A percentile compares a stretch with the other conserved stretches of the same genome.
phyloP scores from a whole-genome alignment of 1,140 invertebrate genomes.

The Vollenhovia emeryi region DNA sequence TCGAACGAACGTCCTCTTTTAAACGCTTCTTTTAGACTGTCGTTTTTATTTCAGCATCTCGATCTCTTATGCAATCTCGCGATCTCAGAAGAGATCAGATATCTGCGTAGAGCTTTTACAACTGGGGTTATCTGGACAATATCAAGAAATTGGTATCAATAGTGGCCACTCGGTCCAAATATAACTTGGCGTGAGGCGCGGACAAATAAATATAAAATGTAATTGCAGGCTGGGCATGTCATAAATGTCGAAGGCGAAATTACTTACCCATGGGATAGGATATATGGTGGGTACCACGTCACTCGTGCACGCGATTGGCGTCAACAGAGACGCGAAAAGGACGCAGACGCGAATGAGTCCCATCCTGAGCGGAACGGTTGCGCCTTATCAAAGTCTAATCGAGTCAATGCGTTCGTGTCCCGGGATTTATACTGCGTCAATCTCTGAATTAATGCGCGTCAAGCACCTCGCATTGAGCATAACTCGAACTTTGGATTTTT shows the following conservation, averaged over 20 bases:
- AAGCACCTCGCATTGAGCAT: neutral
- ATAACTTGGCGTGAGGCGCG: neutral
- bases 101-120: neutral
- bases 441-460: neutral
- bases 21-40: neutral
- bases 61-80: neutral
- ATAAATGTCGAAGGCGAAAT: neutral
- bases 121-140: constrained; percentile 13
- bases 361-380: constrained; percentile 17
- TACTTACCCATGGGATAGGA: constrained; percentile 47
- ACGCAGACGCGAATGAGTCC: neutral
- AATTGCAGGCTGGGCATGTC: neutral
- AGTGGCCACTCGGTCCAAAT: neutral
- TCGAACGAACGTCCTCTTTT: neutral
- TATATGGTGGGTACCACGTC: constrained; percentile 8
- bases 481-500: constrained; percentile 36
- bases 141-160: constrained; percentile 13
- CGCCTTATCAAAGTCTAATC: neutral
- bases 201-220: constrained; percentile 24
- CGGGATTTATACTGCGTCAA: neutral
- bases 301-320: neutral
- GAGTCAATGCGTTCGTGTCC: neutral
- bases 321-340: neutral
- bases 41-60: neutral
- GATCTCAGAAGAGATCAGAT: neutral